phyloP scores from a whole-genome alignment of 1,140 invertebrate genomes.

The Brachionus asplanchnoidis region DNA sequence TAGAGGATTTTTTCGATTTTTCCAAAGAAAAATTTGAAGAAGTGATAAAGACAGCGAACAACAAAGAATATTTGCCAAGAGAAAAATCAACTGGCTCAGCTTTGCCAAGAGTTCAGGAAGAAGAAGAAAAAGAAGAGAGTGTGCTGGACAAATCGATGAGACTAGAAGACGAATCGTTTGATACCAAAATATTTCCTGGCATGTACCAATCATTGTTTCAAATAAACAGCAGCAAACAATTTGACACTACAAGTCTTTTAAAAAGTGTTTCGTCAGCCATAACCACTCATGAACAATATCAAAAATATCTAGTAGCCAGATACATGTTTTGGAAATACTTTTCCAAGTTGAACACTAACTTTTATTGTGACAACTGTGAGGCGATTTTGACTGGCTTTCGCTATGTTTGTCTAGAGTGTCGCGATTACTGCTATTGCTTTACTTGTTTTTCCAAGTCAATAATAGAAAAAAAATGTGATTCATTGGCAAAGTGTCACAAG shows the following conservation, averaged over 20 bases:
- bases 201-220: slow-evolving; percentile 33
- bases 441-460: slow-evolving; percentile 14
- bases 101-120: background rate
- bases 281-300: background rate
- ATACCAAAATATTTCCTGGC: slow-evolving; percentile 29
- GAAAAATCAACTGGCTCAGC: background rate
- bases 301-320: slow-evolving; percentile 32
- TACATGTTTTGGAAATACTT: slow-evolving; percentile 42
- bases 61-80: background rate
- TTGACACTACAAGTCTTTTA: background rate
- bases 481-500: background rate
- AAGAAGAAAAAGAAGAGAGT: background rate
- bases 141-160: background rate
- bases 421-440: background rate
- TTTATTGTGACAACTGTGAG: slow-evolving; percentile 29
- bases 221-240: background rate
- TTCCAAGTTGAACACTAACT: slow-evolving; percentile 11
- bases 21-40: background rate
- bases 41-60: background rate
- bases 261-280: background rate
- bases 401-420: slow-evolving; percentile 28
- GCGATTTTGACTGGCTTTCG: background rate
- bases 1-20: slow-evolving; percentile 13
- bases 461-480: background rate
- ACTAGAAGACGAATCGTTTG: background rate